phyloP scores from a whole-genome alignment of 2,113 vertebrate genomes.

The Colossoma macropomum region DNA sequence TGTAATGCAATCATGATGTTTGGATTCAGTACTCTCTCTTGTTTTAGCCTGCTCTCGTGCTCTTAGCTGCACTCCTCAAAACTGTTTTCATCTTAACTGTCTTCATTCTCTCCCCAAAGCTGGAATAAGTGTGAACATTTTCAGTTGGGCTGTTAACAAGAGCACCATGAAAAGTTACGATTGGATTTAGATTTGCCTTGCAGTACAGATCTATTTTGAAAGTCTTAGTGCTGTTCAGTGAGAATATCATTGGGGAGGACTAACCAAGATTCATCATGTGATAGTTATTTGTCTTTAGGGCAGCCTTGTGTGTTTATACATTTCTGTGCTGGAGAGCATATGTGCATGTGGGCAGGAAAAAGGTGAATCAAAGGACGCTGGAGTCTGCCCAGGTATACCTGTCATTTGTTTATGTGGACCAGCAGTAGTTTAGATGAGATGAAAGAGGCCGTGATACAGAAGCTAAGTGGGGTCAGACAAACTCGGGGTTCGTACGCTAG shows the following conservation, averaged over 20 bases:
- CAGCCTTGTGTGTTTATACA: conserved; percentile 1
- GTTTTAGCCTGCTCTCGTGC: conserved; percentile 19
- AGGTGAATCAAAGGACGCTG: background rate
- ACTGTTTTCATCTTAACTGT: no score
- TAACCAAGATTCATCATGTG: background rate
- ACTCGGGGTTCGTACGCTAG: background rate
- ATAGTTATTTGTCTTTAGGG: background rate
- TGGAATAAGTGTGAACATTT: background rate
- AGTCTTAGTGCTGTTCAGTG: background rate
- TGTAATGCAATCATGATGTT: conserved; percentile 49
- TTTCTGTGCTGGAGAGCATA: background rate
- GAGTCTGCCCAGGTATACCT: background rate
- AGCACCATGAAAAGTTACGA: background rate
- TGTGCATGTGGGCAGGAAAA: background rate
- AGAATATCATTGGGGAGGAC: background rate
- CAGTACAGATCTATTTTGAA: background rate
- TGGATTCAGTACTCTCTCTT: conserved; percentile 1
- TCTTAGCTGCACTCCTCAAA: conserved; percentile 1
- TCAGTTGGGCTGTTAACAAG: background rate
- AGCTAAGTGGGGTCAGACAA: conserved; percentile 10
- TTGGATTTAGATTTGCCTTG: background rate
- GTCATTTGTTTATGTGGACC: conserved; percentile 14
- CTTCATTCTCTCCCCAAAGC: background rate
- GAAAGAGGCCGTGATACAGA: conserved; percentile 3
- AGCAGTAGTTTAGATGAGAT: conserved; percentile 2